Percentiles rank a stretch among this genome's conserved stretches.
Evolutionary conservation across 2,113 vertebrate species (phyloP).

Genomic region (Eleginops maclovinus): DNA sequence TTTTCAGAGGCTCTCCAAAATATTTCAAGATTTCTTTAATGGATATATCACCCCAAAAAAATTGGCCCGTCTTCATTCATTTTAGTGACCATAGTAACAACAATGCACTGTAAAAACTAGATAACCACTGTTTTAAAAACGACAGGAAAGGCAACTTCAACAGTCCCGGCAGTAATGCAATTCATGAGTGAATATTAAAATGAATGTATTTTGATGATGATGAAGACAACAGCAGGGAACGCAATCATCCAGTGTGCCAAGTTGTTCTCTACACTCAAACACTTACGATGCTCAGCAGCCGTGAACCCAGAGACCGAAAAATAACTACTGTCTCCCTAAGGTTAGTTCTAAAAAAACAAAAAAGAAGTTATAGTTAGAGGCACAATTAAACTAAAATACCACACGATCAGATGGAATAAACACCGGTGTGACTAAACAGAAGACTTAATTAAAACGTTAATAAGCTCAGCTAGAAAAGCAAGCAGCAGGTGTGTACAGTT

Average conservation of each 20-base stretch:
- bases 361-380: conserved; percentile 22
- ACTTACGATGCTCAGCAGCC: conserved; percentile 30
- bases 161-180: conserved; percentile 1
- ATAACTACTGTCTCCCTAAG: conserved; percentile 3
- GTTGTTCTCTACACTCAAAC: conserved; percentile 15
- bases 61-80: neutral
- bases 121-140: neutral
- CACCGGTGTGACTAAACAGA: conserved; percentile 15
- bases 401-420: conserved; percentile 34
- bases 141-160: neutral
- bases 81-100: neutral
- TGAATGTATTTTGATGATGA: conserved; percentile 23
- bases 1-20: neutral
- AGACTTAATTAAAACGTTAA: conserved; percentile 20
- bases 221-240: conserved; percentile 32
- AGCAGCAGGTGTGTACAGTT: conserved; percentile 24
- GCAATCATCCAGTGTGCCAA: conserved; percentile 52
- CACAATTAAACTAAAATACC: conserved; percentile 34
- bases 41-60: conserved; percentile 6
- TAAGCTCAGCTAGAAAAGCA: conserved; percentile 25
- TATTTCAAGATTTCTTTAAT: conserved; percentile 1
- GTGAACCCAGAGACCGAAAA: conserved; percentile 3
- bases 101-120: neutral
- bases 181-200: conserved; percentile 20
- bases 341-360: conserved; percentile 46